Conservation (phyloP, 92 coral and sea anemone species). For the Anthopleura xanthogrammica region DNA sequence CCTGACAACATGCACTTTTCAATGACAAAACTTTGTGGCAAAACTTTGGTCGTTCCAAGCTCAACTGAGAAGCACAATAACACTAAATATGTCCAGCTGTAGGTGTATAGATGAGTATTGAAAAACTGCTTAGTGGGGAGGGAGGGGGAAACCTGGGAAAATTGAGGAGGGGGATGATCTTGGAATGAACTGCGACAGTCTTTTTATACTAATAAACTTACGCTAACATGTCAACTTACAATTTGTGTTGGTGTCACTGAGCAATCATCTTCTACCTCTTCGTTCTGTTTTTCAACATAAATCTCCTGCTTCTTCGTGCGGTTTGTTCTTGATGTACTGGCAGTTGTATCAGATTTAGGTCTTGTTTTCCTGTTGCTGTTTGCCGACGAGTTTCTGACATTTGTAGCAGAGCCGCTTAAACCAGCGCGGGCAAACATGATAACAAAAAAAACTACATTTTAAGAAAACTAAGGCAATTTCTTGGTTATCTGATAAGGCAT, state of each 20-base stretch:
- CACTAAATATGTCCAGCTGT: too few species aligned
- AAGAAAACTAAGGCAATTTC: background rate
- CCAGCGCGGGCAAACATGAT: slow-evolving; percentile 36
- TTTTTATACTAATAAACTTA: too few species aligned
- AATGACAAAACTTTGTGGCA: too few species aligned
- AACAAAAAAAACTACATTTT: slow-evolving; percentile 1
- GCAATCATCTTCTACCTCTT: slow-evolving; percentile 12
- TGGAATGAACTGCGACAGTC: too few species aligned
- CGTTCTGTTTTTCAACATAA: background rate
- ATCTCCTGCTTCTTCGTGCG: slow-evolving; percentile 12
- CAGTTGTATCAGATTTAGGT: slow-evolving; percentile 32
- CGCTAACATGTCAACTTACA: background rate
- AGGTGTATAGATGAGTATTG: too few species aligned
- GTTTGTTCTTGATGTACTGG: background rate
- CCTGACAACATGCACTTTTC: too few species aligned
- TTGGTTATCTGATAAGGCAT: background rate
- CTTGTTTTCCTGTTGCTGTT: background rate
- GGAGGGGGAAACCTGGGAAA: too few species aligned
- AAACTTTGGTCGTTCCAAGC: too few species aligned
- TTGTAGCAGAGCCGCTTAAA: slow-evolving; percentile 22
- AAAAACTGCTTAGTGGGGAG: too few species aligned
- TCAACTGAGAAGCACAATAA: too few species aligned
- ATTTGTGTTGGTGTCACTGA: background rate
- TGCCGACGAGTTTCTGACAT: slow-evolving; percentile 12
- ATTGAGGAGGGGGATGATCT: too few species aligned